These are phyloP conservation scores for Drosophila merina DNA, from an alignment of 2,888 invertebrate genomes.

Conservation along the genomic window DNA sequence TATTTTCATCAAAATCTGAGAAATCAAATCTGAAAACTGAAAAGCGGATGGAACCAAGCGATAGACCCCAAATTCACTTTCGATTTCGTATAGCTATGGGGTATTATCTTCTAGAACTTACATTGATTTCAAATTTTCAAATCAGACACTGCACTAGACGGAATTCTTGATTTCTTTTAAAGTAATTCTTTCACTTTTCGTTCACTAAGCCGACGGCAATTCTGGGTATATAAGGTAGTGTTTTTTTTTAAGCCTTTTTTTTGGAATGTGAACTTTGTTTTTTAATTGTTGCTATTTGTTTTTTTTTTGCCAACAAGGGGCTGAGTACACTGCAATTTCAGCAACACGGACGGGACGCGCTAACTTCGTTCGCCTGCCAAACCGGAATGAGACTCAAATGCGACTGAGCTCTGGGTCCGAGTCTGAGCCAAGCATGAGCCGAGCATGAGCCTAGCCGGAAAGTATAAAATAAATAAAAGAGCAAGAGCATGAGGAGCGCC, in stretches of 20 bases:
- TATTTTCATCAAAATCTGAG: conserved; percentile 9
- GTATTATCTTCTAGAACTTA: conserved; percentile 23
- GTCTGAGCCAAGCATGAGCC: conserved; percentile 12
- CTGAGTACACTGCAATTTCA: conserved; percentile 16
- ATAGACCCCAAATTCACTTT: conserved; percentile 25
- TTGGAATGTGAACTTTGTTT: neutral
- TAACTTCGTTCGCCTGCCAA: conserved; percentile 73
- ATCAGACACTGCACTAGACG: conserved; percentile 5
- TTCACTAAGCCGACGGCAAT: conserved; percentile 71
- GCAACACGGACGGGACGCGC: conserved; percentile 51
- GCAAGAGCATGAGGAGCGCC: conserved; percentile 49
- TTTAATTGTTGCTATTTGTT: conserved; percentile 22
- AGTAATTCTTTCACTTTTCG: conserved; percentile 17
- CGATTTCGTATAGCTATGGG: neutral
- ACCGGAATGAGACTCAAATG: conserved; percentile 73
- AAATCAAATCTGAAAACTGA: conserved; percentile 15
- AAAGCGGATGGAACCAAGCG: conserved; percentile 6
- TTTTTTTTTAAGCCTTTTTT: neutral
- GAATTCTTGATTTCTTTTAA: neutral
- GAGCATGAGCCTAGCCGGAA: conserved; percentile 3
- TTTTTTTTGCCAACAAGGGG: neutral
- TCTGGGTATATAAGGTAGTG: conserved; percentile 13
- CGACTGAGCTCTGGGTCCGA: conserved; percentile 39
- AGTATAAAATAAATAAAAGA: neutral
- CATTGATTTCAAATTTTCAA: conserved; percentile 11